Conservation (phyloP, 2,797 vertebrate genomes). For the Etheostoma perlongum region DNA sequence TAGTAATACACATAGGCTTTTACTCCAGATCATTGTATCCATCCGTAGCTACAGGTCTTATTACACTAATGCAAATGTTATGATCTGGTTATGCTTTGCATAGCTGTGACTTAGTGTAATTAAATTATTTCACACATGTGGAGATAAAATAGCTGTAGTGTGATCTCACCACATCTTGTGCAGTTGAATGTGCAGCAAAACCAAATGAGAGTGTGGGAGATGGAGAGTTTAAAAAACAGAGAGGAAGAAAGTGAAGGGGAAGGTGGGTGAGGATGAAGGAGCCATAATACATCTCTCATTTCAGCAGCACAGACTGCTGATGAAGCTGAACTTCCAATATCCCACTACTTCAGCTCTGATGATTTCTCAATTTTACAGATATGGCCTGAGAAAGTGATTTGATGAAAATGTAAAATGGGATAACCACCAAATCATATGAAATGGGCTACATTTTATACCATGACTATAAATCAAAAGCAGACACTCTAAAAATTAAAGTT, state of each 20-base stretch:
- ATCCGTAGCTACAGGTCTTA: slow-evolving; percentile 24
- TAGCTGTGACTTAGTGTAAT: slow-evolving; percentile 65
- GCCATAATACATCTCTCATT: slow-evolving; percentile 76
- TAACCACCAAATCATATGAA: slow-evolving; percentile 81
- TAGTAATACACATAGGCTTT: slow-evolving; percentile 21
- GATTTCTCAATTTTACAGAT: slow-evolving; percentile 87
- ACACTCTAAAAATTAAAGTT: slow-evolving; percentile 75
- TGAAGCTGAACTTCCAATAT: slow-evolving; percentile 86
- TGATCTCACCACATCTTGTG: slow-evolving; percentile 62
- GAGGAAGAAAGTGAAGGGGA: slow-evolving; percentile 47
- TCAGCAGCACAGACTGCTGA: slow-evolving; percentile 85
- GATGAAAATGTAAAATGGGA: slow-evolving; percentile 84
- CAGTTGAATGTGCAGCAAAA: slow-evolving; percentile 54
- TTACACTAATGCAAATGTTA: slow-evolving; percentile 40
- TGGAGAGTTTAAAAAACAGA: slow-evolving; percentile 67
- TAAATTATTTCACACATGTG: slow-evolving; percentile 67
- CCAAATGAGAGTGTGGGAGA: slow-evolving; percentile 59
- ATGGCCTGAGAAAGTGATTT: slow-evolving; percentile 80
- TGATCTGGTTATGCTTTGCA: slow-evolving; percentile 46
- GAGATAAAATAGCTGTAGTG: slow-evolving; percentile 64
- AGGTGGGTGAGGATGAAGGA: slow-evolving; percentile 50
- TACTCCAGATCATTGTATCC: slow-evolving; percentile 27
- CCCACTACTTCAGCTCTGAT: slow-evolving; percentile 81
- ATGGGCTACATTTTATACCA: slow-evolving; percentile 75
- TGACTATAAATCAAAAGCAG: slow-evolving; percentile 82